These are phyloP conservation scores for Beroe forskalii DNA, from an alignment of 37 sponge, comb jelly and placozoan species.

Conservation along the genomic window DNA sequence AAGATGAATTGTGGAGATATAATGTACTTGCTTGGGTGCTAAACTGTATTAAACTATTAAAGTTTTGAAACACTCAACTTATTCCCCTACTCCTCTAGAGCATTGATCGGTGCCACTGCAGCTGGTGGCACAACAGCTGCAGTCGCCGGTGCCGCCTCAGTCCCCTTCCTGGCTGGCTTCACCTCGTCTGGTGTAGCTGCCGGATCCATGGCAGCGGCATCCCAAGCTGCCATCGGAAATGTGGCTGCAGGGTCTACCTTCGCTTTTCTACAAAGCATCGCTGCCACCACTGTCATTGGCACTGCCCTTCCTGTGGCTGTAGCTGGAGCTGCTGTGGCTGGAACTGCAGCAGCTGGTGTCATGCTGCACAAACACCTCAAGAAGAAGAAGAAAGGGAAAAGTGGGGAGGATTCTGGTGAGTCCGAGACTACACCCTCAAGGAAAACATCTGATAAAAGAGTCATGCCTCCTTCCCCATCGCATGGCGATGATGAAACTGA, in stretches of 20 bases:
- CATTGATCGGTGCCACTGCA: constrained; percentile 7
- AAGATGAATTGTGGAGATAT: too few species aligned
- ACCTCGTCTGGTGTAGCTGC: constrained; percentile 39
- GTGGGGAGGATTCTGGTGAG: too few species aligned
- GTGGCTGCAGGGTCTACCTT: constrained; percentile 27
- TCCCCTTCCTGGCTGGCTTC: constrained; percentile 5
- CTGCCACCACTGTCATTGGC: constrained; percentile 29
- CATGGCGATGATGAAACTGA: not conserved
- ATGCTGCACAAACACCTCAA: not conserved
- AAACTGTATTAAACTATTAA: too few species aligned
- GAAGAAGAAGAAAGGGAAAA: not conserved
- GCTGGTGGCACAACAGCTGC: constrained; percentile 37
- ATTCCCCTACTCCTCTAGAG: too few species aligned
- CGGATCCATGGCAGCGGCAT: not conserved
- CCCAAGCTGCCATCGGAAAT: not conserved
- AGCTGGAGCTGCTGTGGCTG: constrained; percentile 27
- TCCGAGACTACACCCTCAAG: too few species aligned
- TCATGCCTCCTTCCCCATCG: too few species aligned
- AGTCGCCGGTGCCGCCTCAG: constrained; percentile 23
- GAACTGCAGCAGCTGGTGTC: not conserved
- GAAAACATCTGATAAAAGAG: too few species aligned
- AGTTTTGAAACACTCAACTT: too few species aligned
- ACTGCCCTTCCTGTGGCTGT: not conserved
- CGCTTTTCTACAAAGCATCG: not conserved
- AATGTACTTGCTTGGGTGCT: too few species aligned